A percentile compares a stretch with the other conserved stretches of the same genome.
Evolutionary conservation across 37 sponge, comb jelly and placozoan genomes (phyloP).

Genomic region (Hormiphora californensis): DNA sequence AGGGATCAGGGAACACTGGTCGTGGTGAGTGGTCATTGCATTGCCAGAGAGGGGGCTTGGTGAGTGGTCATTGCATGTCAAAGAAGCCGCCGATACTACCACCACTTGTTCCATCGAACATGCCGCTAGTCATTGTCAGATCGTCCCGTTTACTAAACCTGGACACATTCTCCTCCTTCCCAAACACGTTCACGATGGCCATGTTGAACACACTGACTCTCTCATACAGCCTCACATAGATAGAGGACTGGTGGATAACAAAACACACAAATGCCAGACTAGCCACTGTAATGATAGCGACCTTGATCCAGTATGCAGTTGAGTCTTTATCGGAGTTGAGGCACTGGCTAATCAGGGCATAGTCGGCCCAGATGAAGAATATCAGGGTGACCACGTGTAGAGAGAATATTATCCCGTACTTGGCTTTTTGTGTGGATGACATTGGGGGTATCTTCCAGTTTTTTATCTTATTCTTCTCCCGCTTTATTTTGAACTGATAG

Average conservation of each 20-base stretch:
- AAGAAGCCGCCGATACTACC: conserved; percentile 47
- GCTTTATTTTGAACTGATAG: conserved; percentile 37
- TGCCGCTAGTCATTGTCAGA: conserved; percentile 45
- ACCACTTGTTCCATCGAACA: conserved; percentile 39
- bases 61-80: conserved; percentile 52
- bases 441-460: conserved; percentile 43
- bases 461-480: neutral
- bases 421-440: conserved; percentile 51
- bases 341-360: conserved; percentile 32
- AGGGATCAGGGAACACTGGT: too few species aligned
- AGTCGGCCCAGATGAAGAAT: conserved; percentile 50
- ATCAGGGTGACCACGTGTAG: conserved; percentile 8
- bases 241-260: conserved; percentile 9
- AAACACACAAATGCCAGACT: conserved; percentile 21
- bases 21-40: too few species aligned
- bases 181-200: conserved; percentile 36
- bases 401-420: conserved; percentile 37
- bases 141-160: conserved; percentile 12
- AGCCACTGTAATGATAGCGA: conserved; percentile 42
- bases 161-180: conserved; percentile 50
- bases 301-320: conserved; percentile 22
- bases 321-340: conserved; percentile 16
- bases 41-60: too few species aligned
- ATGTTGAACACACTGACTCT: conserved; percentile 36
- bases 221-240: conserved; percentile 45